Percentiles rank a stretch among this genome's conserved stretches.
These are phyloP conservation scores for Hemithea aestivaria DNA, from an alignment of 2,888 invertebrate species.

Conservation along the genomic window DNA sequence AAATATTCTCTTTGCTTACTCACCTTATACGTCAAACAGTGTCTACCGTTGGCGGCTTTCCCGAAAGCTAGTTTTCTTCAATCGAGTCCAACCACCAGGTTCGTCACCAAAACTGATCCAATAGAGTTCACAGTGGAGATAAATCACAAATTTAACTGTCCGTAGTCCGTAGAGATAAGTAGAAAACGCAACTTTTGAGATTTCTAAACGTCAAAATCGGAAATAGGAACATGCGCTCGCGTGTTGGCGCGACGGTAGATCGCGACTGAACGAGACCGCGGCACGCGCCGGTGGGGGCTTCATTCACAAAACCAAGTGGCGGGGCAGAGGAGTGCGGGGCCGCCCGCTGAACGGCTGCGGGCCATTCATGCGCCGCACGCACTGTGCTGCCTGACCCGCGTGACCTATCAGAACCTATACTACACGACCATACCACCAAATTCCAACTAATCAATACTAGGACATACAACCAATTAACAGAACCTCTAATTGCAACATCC, in stretches of 20 bases:
- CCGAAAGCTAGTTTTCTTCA: constrained; percentile 43
- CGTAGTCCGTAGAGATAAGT: constrained; percentile 27
- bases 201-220: constrained; percentile 59
- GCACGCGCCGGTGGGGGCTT: constrained; percentile 73
- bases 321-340: constrained; percentile 55
- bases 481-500: constrained; percentile 13
- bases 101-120: constrained; percentile 40
- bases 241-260: constrained; percentile 63
- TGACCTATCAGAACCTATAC: constrained; percentile 23
- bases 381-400: constrained; percentile 16
- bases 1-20: constrained; percentile 57
- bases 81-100: constrained; percentile 18
- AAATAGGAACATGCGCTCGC: constrained; percentile 57
- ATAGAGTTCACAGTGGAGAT: constrained; percentile 25
- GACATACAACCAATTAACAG: constrained; percentile 14
- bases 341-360: constrained; percentile 23
- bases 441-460: constrained; percentile 23
- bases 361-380: constrained; percentile 57
- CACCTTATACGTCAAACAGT: constrained; percentile 61
- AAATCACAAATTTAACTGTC: constrained; percentile 42
- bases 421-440: constrained; percentile 34
- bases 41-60: constrained; percentile 54
- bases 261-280: constrained; percentile 64
- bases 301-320: constrained; percentile 74
- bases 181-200: constrained; percentile 50